These are phyloP conservation scores for Drosophila pegasa DNA, from an alignment of 2,888 invertebrate species.

Conservation along the genomic window DNA sequence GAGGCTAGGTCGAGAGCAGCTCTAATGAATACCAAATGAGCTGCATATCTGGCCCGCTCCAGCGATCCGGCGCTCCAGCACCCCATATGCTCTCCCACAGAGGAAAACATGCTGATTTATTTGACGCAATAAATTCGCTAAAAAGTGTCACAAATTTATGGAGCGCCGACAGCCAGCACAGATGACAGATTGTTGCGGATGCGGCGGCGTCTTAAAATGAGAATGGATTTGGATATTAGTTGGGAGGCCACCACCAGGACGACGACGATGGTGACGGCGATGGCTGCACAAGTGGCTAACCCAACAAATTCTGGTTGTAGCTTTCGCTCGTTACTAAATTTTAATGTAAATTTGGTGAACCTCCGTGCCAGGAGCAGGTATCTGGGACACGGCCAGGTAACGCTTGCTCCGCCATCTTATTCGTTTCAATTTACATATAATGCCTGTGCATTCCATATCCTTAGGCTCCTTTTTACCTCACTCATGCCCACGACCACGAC, in stretches of 20 bases:
- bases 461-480: slow-evolving; percentile 5
- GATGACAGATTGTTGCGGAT: slow-evolving; percentile 70
- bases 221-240: slow-evolving; percentile 11
- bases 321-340: slow-evolving; percentile 53
- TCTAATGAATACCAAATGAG: slow-evolving; percentile 78
- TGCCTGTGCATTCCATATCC: slow-evolving; percentile 19
- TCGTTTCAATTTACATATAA: slow-evolving; percentile 80
- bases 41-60: slow-evolving; percentile 58
- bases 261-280: too few species aligned
- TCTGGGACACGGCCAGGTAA: slow-evolving; percentile 52
- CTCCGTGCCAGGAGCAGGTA: slow-evolving; percentile 15
- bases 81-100: slow-evolving; percentile 31
- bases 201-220: slow-evolving; percentile 31
- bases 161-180: slow-evolving; percentile 61
- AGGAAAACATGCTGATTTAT: slow-evolving; percentile 65
- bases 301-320: slow-evolving; percentile 18
- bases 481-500: too few species aligned
- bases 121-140: slow-evolving; percentile 72
- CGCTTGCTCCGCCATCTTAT: slow-evolving; percentile 40
- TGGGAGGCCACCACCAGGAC: not conserved
- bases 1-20: slow-evolving; percentile 38
- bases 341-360: slow-evolving; percentile 62
- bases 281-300: slow-evolving; percentile 40
- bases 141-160: slow-evolving; percentile 81
- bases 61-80: not conserved